These are phyloP conservation scores for Casuarius casuarius DNA, from an alignment of 2,113 vertebrate genomes.

Conservation along the genomic window DNA sequence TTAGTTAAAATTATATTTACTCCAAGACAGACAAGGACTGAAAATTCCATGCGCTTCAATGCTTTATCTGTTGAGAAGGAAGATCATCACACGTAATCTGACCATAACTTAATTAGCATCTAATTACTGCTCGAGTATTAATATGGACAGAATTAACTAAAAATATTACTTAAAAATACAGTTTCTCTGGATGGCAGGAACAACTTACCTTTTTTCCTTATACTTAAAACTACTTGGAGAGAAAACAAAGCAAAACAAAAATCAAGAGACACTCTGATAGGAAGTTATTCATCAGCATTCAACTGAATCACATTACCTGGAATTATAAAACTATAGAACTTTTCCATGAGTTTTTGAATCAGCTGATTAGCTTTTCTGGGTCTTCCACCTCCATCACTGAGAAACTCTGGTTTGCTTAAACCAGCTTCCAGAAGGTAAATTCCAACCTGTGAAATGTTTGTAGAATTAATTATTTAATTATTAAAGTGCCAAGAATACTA, in stretches of 20 bases:
- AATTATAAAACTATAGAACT: constrained; percentile 89
- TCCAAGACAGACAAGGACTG: neutral
- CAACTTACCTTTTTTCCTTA: neutral
- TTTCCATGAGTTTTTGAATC: constrained; percentile 94
- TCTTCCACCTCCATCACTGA: constrained; percentile 90
- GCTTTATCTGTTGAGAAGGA: neutral
- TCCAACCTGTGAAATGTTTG: constrained; percentile 81
- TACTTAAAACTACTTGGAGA: neutral
- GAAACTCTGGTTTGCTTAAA: constrained; percentile 88
- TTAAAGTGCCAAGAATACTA: neutral
- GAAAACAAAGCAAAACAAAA: too few species aligned
- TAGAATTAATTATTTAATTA: neutral
- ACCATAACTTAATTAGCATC: neutral
- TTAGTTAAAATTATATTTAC: neutral
- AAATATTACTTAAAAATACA: neutral
- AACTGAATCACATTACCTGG: constrained; percentile 80
- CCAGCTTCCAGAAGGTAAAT: constrained; percentile 91
- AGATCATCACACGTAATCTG: neutral
- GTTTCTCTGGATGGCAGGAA: neutral
- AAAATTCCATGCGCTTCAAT: neutral
- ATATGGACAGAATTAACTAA: neutral
- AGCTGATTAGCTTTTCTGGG: constrained; percentile 92
- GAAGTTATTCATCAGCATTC: neutral
- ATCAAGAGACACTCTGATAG: neutral
- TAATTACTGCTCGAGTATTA: neutral